Evolutionary conservation across 2,888 invertebrate genomes (phyloP), one percentile per base, ranked within the genome.

Genomic region (Cosmia trapezina): DNA sequence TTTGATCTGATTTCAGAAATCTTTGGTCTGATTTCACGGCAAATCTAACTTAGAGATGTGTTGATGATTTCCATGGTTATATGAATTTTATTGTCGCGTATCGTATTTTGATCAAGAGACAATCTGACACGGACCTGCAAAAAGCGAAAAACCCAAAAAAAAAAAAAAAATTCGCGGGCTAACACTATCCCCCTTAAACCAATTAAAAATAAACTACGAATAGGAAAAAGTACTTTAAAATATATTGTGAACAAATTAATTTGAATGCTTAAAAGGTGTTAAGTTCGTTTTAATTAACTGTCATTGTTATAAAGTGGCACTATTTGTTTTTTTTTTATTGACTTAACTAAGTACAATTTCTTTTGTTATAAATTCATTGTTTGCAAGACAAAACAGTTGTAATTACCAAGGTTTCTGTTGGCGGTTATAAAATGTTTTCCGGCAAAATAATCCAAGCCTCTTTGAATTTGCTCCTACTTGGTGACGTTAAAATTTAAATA

Each of bases 261-360:
- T 8, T 33, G 2, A 6, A 54, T 33, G 19, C 4, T 17, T 62
- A 14, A 43, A 49, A n/a, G 37, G 22, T 19, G 19, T 33, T 12
- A 19, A 11, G 28, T 33, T 41, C 11, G 7, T 43, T 73, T 47
- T 47, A 28, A 64, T 33, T 63, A 47, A 11, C 37, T 33, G 22
- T 9, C 19, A 19, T 56, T 47, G 14, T 43, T 45, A 22, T 72
- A 17, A 45, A 51, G 0, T 68, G 49, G 19, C 28, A 33, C 17
- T 41, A 28, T 59, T 51, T 65, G 41, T 73, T 49, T 54, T 54
- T 41, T 47, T n/a, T 54, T 41, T 54, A 47, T 65, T 76, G 9
- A 51, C 9, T 14, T 37, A n/a, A 12, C 11, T 28, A 28, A 28
- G 3, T 14, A n/a, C n/a, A n/a, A n/a, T 63, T 41, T 19, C 0